Base-by-base conservation (phyloP, 2,888 invertebrate species). In the Seladonia tumulorum region DNA sequence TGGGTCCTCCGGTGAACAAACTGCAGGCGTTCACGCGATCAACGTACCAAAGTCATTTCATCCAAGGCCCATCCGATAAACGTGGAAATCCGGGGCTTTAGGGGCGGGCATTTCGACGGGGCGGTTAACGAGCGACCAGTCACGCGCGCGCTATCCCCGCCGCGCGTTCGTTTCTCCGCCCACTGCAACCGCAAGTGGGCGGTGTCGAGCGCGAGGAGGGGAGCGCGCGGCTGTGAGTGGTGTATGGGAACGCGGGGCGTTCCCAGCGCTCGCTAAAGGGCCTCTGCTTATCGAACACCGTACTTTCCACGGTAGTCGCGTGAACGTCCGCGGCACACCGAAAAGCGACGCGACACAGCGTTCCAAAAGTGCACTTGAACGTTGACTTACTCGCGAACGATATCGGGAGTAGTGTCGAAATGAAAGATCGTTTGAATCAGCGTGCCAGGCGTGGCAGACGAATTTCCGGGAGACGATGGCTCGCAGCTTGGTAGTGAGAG, bases 331-430 rank as follows among this genome's bases (percentile, higher is more conserved):
- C 29, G 63, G 16, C 5, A 16, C 29, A 63, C 29, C 63, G 63
- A 18, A 18, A 63, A 63, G 63, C 63, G 29, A 63, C 63, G 63
- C 63, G 63, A 63, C 29, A 18, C 29, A 63, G 63, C 63, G 63
- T 63, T 63, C 63, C 63, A 63, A n/a, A n/a, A 57, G 35, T 18
- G 49, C 53, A 12, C 47, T 35, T 1, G 35, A n/a, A 29, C 60
- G 66, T 63, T 63, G 29, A 63, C 63, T 63, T 29, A 63, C 63
- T 63, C 29, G 29, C 63, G 29, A 29, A 29, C 7, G 16, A 63
- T 63, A 63, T 29, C 63, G 29, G 63, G 29, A 63, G 29, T 63
- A 63, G 63, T 7, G 63, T 29, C 16, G 57, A n/a, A n/a, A 57
- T 57, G 12, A 57, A 45, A n/a, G n/a, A 57, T 57, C 57, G n/a